Base-by-base conservation (phyloP, 92 coral and sea anemone species). In the Phenganax subtilis region DNA sequence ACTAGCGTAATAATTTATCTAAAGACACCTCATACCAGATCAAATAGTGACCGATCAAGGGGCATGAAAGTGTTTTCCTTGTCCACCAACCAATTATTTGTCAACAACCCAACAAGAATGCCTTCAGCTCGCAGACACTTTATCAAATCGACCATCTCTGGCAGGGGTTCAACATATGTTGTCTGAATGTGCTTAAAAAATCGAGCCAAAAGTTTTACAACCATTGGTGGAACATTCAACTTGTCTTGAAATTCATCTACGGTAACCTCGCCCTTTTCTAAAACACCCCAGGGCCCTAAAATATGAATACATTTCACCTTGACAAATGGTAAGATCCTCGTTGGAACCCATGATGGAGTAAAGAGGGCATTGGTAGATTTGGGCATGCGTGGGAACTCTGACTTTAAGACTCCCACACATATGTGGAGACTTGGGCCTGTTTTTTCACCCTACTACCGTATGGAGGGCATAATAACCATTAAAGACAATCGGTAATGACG, bases 51-150 rank as follows among this genome's bases (percentile, higher is more conserved):
- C 12, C 82, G 76, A 76, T 93, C 98, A 65, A 93, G 88, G 12
- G 98, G 98, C 15, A 91, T 81, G 69, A 87, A 90, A 9, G 92
- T 88, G 55, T 85, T 88, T 53, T 90, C 90, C 27, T 88, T 74
- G 37, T 86, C 86, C 82, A 88, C 56, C 61, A 87, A 73, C 98
- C 98, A 93, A 80, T 93, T 93, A 64, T 93, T 93, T 58, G 98
- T 93, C 30, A 93, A 84, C 87, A 93, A 88, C 54, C 94, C 98
- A 6, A 97, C 89, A 55, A 92, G 89, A 14, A 93, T 83, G 12
- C 98, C 98, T 69, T 90, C 88, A 77, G 89, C 88, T 84, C 89
- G 88, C 55, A 93, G 90, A 80, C 92, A 83, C 75, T 92, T 83
- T 12, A 93, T 87, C 28, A 90, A 87, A 25, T 72, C 87, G 27